Base-by-base conservation (phyloP, 1,140 invertebrate species). In the Heliothis subflexa region DNA sequence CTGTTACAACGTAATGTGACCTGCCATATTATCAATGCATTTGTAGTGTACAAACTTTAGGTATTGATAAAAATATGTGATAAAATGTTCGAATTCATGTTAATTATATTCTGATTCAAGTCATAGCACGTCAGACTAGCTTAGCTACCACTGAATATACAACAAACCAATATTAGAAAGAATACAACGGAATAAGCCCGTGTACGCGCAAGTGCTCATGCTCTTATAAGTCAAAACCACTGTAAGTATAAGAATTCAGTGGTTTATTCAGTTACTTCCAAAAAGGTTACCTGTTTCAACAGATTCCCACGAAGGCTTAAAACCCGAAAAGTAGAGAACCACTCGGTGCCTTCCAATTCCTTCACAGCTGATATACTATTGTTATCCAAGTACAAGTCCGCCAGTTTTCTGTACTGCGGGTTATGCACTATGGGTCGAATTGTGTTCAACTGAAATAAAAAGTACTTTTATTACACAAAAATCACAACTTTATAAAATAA, bases 331-430 rank as follows among this genome's bases (percentile, higher is more conserved):
- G 96, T 95, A 18, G 96, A 95, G 62, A 98, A 95, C 97, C 97
- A 98, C 81, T 96, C 95, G 0, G 97, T 96, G 3, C 97, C 97
- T 89, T 98, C 97, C 61, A 98, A 89, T 71, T 96, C 94, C 81
- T 96, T 96, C 1, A 98, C 96, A 14, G 96, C 96, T 10, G 95
- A 94, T 16, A 98, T 95, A 18, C 90, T 92, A 90, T 98, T 98
- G 84, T 97, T 95, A 84, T 98, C 97, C 71, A 98, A 87, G 88
- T 97, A 97, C 3, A 98, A 87, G 85, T 98, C 97, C 45, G 96
- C 89, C 0, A 98, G 95, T 75, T 95, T 93, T 50, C 94, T 94
- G 83, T 97, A 98, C 57, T 95, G 89, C 0, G 94, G 94, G 93
- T 97, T 97, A 10, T 95, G 95, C 0, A 96, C 95, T 13, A 98